phyloP scores from a whole-genome alignment of 2,888 invertebrate genomes.

The Ectemnius cavifrons region DNA sequence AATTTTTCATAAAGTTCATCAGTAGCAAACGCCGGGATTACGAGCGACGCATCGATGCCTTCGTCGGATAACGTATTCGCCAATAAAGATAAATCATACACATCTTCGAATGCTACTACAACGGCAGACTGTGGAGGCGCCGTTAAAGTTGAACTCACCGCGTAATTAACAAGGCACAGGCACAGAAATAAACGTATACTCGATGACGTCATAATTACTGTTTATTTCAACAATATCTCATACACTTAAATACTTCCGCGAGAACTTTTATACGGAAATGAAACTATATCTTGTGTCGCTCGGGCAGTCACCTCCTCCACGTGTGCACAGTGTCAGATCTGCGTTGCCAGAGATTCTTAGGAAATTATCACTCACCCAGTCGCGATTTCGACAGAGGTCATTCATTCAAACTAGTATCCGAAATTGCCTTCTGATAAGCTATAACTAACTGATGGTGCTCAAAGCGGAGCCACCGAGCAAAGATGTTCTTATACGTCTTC shows the following conservation, averaged over 20 bases:
- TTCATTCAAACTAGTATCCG: slow-evolving; percentile 14
- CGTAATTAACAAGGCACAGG: slow-evolving; percentile 19
- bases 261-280: slow-evolving; percentile 2
- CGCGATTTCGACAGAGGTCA: slow-evolving; percentile 30
- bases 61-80: slow-evolving; percentile 74
- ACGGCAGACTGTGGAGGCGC: slow-evolving; percentile 71
- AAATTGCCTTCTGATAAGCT: neutral
- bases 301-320: neutral
- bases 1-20: slow-evolving; percentile 69
- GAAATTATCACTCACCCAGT: slow-evolving; percentile 19
- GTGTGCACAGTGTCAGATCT: neutral
- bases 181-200: slow-evolving; percentile 25
- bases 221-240: slow-evolving; percentile 1
- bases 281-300: neutral
- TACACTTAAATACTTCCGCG: slow-evolving; percentile 14
- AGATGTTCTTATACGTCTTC: no score
- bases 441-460: neutral
- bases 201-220: slow-evolving; percentile 26
- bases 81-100: slow-evolving; percentile 71
- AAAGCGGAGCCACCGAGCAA: no score
- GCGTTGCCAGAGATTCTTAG: neutral
- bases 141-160: slow-evolving; percentile 61
- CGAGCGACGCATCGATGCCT: slow-evolving; percentile 69
- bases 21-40: slow-evolving; percentile 58
- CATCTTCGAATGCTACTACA: slow-evolving; percentile 70